Evolutionary conservation across 2,888 invertebrate species (phyloP).

Genomic region (Acanthacorydalis orientalis): DNA sequence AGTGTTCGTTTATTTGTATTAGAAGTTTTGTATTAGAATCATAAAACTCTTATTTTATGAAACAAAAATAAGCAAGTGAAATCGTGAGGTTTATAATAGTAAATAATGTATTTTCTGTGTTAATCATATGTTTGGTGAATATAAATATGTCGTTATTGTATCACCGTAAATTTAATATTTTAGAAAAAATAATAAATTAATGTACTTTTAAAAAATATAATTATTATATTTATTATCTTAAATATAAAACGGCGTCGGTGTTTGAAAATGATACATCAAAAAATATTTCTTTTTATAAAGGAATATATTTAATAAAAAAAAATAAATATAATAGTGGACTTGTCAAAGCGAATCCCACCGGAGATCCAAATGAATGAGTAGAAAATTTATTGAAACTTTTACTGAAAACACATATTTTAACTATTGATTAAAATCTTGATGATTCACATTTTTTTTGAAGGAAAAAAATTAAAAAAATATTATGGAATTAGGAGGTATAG

Average conservation of each 20-base stretch:
- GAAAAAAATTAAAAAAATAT: constrained; percentile 16
- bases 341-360: constrained; percentile 9
- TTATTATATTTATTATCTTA: constrained; percentile 15
- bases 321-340: constrained; percentile 7
- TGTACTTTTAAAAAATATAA: not conserved
- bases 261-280: constrained; percentile 19
- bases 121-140: not conserved
- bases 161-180: not conserved
- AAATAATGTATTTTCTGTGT: not conserved
- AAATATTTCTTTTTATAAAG: constrained; percentile 21
- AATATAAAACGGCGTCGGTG: constrained; percentile 18
- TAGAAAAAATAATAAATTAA: constrained; percentile 3
- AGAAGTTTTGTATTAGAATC: too few species aligned
- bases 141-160: too few species aligned
- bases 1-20: too few species aligned
- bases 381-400: constrained; percentile 38
- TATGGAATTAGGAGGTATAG: constrained; percentile 36
- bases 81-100: not conserved
- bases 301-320: constrained; percentile 11
- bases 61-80: too few species aligned
- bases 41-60: too few species aligned
- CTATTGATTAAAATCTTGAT: constrained; percentile 7
- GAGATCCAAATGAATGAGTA: constrained; percentile 21
- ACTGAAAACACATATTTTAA: constrained; percentile 44
- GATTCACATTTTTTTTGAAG: constrained; percentile 8